These are phyloP conservation scores for Sciurus vulgaris DNA, from an alignment of 2,797 vertebrate genomes.

Conservation along the genomic window DNA sequence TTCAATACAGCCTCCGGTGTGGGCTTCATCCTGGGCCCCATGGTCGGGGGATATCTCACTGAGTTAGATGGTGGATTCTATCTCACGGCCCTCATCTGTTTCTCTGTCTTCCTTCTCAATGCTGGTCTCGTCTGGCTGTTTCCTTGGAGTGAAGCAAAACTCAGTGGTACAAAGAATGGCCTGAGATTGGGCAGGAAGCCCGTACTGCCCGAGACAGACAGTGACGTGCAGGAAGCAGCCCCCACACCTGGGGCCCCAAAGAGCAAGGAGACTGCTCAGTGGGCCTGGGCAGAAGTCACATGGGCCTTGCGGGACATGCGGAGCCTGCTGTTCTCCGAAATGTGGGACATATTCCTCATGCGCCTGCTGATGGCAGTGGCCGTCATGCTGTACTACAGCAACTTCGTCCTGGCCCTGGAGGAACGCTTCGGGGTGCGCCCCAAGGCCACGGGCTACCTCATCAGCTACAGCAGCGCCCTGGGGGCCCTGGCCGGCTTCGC, in stretches of 20 bases:
- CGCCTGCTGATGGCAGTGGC: conserved; percentile 95
- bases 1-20: conserved; percentile 95
- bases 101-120: conserved; percentile 94
- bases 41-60: conserved; percentile 95
- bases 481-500: conserved; percentile 94
- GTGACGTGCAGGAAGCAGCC: not conserved
- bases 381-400: conserved; percentile 96
- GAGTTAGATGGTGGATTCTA: conserved; percentile 96
- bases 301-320: conserved; percentile 90
- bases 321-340: conserved; percentile 91
- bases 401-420: conserved; percentile 96
- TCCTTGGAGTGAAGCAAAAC: conserved; percentile 90
- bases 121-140: conserved; percentile 95
- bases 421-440: conserved; percentile 95
- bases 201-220: not conserved
- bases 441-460: conserved; percentile 93
- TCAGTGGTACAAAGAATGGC: conserved; percentile 54
- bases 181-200: not conserved
- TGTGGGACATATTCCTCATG: conserved; percentile 96
- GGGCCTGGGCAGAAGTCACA: conserved; percentile 89
- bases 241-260: not conserved
- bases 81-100: conserved; percentile 92
- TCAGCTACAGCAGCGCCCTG: conserved; percentile 95
- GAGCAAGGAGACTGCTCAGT: conserved; percentile 64
- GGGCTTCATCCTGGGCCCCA: conserved; percentile 97